These are phyloP conservation scores for Tetramorium simillimum DNA, from an alignment of 1,140 invertebrate genomes.

Conservation along the genomic window DNA sequence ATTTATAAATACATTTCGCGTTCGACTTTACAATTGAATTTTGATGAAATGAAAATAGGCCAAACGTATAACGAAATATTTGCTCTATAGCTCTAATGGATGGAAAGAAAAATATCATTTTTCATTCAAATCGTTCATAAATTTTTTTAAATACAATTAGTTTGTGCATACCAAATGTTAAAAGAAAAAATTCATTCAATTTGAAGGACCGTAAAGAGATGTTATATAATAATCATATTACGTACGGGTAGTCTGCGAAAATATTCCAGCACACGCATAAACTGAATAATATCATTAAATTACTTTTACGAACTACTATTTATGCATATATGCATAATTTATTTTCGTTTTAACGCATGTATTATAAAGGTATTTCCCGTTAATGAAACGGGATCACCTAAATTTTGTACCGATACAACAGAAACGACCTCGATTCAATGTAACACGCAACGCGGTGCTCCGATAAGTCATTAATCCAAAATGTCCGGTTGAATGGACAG, in stretches of 20 bases:
- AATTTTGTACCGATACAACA: neutral
- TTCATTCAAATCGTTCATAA: neutral
- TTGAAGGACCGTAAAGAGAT: neutral
- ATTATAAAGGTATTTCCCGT: neutral
- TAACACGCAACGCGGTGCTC: neutral
- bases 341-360: neutral
- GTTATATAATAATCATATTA: neutral
- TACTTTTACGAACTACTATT: neutral
- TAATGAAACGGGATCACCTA: neutral
- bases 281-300: constrained; percentile 1
- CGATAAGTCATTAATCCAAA: constrained; percentile 28
- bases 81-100: neutral
- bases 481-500: neutral
- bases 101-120: neutral
- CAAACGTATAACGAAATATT: neutral
- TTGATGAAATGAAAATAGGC: constrained; percentile 28
- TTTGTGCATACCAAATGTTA: neutral
- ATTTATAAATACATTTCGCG: neutral
- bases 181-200: constrained; percentile 2
- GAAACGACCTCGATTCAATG: neutral
- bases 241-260: neutral
- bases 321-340: neutral
- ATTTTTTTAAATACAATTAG: constrained; percentile 17
- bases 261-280: neutral
- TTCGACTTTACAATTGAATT: constrained; percentile 17